Evolutionary conservation across 2,797 vertebrate genomes (phyloP), one percentile per base, ranked within the genome.

Genomic region (Furcifer pardalis): DNA sequence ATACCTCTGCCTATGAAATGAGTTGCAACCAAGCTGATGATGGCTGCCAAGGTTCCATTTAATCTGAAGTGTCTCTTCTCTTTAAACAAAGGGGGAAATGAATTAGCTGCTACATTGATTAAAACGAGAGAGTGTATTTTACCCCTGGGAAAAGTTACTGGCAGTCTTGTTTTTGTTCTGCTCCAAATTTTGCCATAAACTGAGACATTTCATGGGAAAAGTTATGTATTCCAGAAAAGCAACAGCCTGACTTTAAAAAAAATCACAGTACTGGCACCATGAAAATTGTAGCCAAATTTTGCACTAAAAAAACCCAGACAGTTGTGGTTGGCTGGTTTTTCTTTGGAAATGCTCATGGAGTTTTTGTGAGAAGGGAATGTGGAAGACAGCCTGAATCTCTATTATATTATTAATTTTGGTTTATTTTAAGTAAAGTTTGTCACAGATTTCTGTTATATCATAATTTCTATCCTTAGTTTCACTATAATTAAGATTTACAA

Each of bases 281-380:
- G 91, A 90, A 94, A 92, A 94, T 91, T 87, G 88, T 92, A 93
- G 91, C 93, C 93, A 93, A 93, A 89, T 94, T 90, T 89, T 90
- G 89, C 83, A 89, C 91, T 89, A 90, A 92, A 91, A 91, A 93
- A 92, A 95, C 94, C 93, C 92, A 95, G 92, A 91, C 92, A 84
- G 90, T 94, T 94, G 91, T 92, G 92, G 90, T 93, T 91, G 40
- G 23, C 52, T 68, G 42, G 21, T 71, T 60, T 68, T 32, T 90
- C 89, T 85, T 12, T 27, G 37, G 23, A 27, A 42, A 68, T n/a
- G 32, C 25, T 25, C 37, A 44, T 19, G 59, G 89, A 25, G 12
- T 91, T 88, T 86, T 89, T 88, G 88, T 91, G 88, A 72, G 81
- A 81, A 81, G 82, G 84, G 86, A 90, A 87, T 15, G 6, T 89